Percentiles rank a stretch among this genome's conserved stretches.
These are phyloP conservation scores for Xenopus laevis DNA, from an alignment of 2,113 vertebrate genomes.

Conservation along the genomic window DNA sequence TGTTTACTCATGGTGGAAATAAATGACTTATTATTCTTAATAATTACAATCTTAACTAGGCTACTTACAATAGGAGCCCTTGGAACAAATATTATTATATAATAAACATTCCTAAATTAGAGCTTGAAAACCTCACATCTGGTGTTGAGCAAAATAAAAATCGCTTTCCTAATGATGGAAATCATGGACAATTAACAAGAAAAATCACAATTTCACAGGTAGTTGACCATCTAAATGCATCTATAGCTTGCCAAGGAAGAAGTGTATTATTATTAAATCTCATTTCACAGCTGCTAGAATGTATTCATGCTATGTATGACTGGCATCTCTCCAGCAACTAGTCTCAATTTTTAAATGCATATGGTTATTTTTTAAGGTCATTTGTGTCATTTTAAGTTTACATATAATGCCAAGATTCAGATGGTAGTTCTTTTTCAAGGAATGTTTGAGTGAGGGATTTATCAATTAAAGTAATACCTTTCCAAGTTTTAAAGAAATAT, in stretches of 20 bases:
- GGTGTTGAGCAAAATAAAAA: slow-evolving; percentile 50
- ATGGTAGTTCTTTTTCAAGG: too few relatives aligned
- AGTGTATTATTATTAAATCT: slow-evolving; percentile 61
- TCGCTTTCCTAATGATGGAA: slow-evolving; percentile 48
- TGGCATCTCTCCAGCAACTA: slow-evolving; percentile 58
- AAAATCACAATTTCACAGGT: slow-evolving; percentile 58
- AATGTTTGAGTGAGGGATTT: too few relatives aligned
- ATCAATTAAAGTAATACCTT: too few relatives aligned
- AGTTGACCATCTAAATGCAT: slow-evolving; percentile 51
- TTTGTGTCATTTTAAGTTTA: slow-evolving; percentile 46
- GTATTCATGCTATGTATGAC: slow-evolving; percentile 55
- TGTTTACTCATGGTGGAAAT: too few relatives aligned
- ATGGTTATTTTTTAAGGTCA: slow-evolving; percentile 57
- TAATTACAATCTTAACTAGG: too few relatives aligned
- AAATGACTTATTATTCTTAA: too few relatives aligned
- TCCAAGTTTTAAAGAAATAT: too few relatives aligned
- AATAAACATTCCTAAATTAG: neutral
- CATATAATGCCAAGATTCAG: neutral
- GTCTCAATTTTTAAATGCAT: slow-evolving; percentile 47
- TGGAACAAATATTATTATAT: neutral
- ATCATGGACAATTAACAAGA: slow-evolving; percentile 59
- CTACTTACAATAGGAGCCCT: too few relatives aligned
- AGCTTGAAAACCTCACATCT: slow-evolving; percentile 21
- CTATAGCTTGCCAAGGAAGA: slow-evolving; percentile 48
- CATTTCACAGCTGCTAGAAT: slow-evolving; percentile 60